Percentiles rank a stretch among this genome's conserved stretches.
phyloP scores from a whole-genome alignment of 1,140 invertebrate species.

The Drosophila sproati region DNA sequence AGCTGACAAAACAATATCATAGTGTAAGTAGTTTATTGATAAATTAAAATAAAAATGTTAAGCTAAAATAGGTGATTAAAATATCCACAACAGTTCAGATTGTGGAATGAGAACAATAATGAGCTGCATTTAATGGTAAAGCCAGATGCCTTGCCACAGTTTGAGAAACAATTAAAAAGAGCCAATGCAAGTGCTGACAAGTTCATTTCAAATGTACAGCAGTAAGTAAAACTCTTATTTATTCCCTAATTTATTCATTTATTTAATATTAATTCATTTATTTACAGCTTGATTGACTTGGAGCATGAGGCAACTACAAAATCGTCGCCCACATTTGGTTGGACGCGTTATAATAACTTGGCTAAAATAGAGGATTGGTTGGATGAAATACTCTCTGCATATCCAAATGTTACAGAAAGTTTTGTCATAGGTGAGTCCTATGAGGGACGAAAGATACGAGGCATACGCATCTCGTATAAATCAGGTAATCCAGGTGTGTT shows the following conservation, averaged over 20 bases:
- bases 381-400: conserved; percentile 72
- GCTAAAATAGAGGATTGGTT: conserved; percentile 85
- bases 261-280: neutral
- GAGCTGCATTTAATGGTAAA: conserved; percentile 65
- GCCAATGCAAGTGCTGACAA: conserved; percentile 39
- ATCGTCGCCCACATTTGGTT: conserved; percentile 56
- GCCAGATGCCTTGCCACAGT: conserved; percentile 28
- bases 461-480: conserved; percentile 87
- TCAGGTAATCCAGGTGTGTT: conserved; percentile 85
- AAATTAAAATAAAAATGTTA: neutral
- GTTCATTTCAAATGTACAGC: conserved; percentile 65
- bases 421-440: conserved; percentile 84
- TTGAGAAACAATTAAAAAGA: conserved; percentile 23
- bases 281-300: conserved; percentile 46
- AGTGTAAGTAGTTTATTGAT: conserved; percentile 44
- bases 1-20: conserved; percentile 25
- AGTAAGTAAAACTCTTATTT: conserved; percentile 48
- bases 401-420: conserved; percentile 61
- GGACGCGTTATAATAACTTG: conserved; percentile 84
- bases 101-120: conserved; percentile 54
- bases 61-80: neutral
- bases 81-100: conserved; percentile 40
- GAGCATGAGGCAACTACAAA: conserved; percentile 22
- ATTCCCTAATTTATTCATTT: neutral
- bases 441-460: conserved; percentile 87